These are phyloP conservation scores for Plectus sambesii DNA, from an alignment of 1,140 invertebrate species.

Conservation along the genomic window DNA sequence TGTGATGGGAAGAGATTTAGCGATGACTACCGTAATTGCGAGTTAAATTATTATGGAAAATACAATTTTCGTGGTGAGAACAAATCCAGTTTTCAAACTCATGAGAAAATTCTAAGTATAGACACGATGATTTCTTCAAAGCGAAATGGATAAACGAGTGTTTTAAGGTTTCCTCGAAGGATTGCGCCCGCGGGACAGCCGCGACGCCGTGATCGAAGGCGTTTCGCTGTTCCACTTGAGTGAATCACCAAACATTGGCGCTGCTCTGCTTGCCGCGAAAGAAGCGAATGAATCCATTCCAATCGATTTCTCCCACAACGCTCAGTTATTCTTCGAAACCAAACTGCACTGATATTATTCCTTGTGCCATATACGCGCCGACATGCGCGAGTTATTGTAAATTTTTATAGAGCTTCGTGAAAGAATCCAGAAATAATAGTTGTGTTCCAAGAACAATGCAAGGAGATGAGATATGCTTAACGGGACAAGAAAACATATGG, in stretches of 20 bases:
- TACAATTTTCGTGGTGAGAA: too few species aligned
- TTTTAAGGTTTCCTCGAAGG: constrained; percentile 38
- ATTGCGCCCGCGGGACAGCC: constrained; percentile 20
- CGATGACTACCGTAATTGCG: too few species aligned
- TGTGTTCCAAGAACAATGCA: too few species aligned
- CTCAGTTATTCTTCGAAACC: constrained; percentile 51
- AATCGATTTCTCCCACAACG: constrained; percentile 53
- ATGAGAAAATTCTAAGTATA: constrained; percentile 49
- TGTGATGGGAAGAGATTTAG: constrained; percentile 1
- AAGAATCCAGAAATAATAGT: too few species aligned
- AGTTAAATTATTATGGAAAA: too few species aligned
- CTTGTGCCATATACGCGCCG: too few species aligned
- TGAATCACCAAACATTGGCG: constrained; percentile 59
- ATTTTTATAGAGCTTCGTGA: too few species aligned
- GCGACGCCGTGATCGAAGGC: constrained; percentile 48
- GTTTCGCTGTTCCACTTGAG: constrained; percentile 58
- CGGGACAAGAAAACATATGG: too few species aligned
- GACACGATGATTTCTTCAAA: constrained; percentile 29
- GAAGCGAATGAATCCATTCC: constrained; percentile 49
- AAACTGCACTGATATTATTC: too few species aligned
- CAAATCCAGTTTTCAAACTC: too few species aligned
- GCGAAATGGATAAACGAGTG: constrained; percentile 3
- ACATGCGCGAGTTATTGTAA: too few species aligned
- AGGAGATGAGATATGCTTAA: too few species aligned
- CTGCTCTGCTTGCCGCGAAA: constrained; percentile 62